Evolutionary conservation across 2,113 vertebrate species (phyloP).

Genomic region (Rhynchomys soricoides): DNA sequence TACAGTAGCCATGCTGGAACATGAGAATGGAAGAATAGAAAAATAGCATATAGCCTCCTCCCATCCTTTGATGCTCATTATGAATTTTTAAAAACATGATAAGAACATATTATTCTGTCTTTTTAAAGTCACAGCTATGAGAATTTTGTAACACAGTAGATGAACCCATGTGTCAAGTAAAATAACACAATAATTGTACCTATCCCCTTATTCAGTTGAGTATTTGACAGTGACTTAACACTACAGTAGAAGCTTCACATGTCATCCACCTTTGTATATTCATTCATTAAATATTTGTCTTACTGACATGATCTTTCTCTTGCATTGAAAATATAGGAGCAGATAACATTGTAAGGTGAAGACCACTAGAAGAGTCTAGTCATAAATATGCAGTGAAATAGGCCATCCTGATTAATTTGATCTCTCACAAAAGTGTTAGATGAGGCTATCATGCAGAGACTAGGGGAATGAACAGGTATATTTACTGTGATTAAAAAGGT

Average conservation of each 20-base stretch:
- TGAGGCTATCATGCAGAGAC: neutral
- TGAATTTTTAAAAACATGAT: neutral
- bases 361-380: neutral
- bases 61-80: neutral
- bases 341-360: neutral
- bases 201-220: neutral
- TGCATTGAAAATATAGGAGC: neutral
- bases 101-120: neutral
- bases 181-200: neutral
- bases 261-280: neutral
- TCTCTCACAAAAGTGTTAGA: neutral
- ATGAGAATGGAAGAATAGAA: neutral
- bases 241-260: neutral
- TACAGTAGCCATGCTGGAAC: neutral
- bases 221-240: conserved; percentile 20
- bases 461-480: neutral
- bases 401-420: neutral
- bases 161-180: neutral
- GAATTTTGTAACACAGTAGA: neutral
- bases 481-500: neutral
- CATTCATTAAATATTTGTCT: conserved; percentile 33
- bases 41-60: neutral
- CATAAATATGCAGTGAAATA: neutral
- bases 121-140: neutral
- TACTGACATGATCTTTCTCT: neutral